Evolutionary conservation across 1,140 invertebrate genomes (phyloP), one percentile per base, ranked within the genome.

Genomic region (Ptiloglossa arizonensis): DNA sequence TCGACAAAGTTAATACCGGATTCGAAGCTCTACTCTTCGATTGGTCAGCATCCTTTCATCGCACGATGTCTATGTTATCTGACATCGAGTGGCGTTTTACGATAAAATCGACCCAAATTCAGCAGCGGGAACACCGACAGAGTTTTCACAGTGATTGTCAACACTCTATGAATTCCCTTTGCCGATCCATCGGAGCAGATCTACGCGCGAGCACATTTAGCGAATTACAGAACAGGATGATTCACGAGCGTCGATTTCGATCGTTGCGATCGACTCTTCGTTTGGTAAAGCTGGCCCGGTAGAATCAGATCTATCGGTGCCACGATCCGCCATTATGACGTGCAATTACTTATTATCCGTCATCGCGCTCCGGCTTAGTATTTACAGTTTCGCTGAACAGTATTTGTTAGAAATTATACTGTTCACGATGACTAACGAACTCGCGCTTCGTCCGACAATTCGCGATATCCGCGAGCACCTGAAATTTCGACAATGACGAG

Each of bases 161-260:
- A 5, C 22, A 60, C 27, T 60, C 57, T 13, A 38, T 60, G 35
- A 60, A 38, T 44, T 60, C 71, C 54, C 60, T 60, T 54, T 71
- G 44, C 52, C 63, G 44, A 81, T 79, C 67, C 59, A 72, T 76
- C 73, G 62, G 57, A 62, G 69, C 62, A 44, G 27, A 81, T 81
- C 68, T 67, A 81, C 62, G 75, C 27, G 22, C 52, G 52, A 44
- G 35, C 54, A 50, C 75, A 70, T 60, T 80, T 70, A 63, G 67
- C 63, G 75, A 81, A 79, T 79, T 79, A 75, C 74, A 62, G 50
- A 63, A 50, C 44, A 19, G 75, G 44, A 66, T 81, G 79, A 81
- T 81, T 66, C 79, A 81, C 59, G 75, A 72, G 29, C 75, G 75
- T 32, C 78, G 70, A 81, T 79, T 79, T 79, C 75, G 57, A 60